Evolutionary conservation across 1,140 invertebrate genomes (phyloP), one percentile per base, ranked within the genome.

Genomic region (Drosophila micromelanica): DNA sequence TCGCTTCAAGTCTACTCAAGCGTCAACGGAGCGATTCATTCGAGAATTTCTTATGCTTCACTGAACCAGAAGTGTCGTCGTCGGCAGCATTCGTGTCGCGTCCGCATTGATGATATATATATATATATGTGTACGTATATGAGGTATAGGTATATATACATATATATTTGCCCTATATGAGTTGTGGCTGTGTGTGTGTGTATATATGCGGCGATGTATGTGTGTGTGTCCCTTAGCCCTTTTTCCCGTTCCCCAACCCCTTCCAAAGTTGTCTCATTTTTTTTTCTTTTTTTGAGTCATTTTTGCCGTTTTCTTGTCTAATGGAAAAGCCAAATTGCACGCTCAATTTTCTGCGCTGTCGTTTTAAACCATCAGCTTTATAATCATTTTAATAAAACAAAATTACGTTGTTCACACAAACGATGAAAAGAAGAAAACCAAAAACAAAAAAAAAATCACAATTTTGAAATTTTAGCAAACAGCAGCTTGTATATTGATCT

Each of bases 11-110:
- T 89, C 84, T 89, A 89, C 80, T 89, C 84, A 89, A 84, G 84
- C 84, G 84, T 89, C 84, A 89, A 89, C 79, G 72, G 67, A 89
- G 80, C 84, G 84, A 89, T 90, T 89, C 85, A 89, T 89, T 89
- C 84, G 84, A 89, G 80, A 89, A 89, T 89, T 89, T 89, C 85
- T 90, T 84, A 89, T 90, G 84, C 84, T 89, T 89, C 84, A 89
- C 60, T 89, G 84, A 89, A 84, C 84, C 84, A 89, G 84, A 89
- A 89, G 84, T 89, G 85, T 89, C 61, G 84, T 74, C 76, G 76
- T 87, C 71, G 81, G 51, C 63, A 68, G 30, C 64, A 59, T 51
- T 55, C 35, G 57, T 57, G 52, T 59, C 48, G 61, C 46, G 76
- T 60, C 67, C 80, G 73, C 73, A 80, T 74, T 46, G 70, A 13